A percentile compares a stretch with the other conserved stretches of the same genome.
phyloP scores from a whole-genome alignment of 2,797 vertebrate genomes.

The Helarctos malayanus region DNA sequence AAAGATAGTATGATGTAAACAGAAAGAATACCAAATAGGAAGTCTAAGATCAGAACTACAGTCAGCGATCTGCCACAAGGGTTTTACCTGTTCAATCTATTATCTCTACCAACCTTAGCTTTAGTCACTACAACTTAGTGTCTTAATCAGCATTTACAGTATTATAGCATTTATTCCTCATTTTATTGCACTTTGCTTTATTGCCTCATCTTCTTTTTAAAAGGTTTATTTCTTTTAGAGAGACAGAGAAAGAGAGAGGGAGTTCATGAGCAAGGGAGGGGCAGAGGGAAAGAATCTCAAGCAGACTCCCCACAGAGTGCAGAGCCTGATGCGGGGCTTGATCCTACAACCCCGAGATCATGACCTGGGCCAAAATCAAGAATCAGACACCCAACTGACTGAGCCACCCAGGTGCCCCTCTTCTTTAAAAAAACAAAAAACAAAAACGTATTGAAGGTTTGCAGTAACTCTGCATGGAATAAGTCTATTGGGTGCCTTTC shows the following conservation, averaged over 20 bases:
- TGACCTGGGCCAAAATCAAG: not conserved
- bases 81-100: not conserved
- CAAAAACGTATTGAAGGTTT: not conserved
- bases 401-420: not conserved
- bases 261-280: not conserved
- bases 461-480: not conserved
- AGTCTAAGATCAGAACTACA: not conserved
- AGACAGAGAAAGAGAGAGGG: not conserved
- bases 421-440: not conserved
- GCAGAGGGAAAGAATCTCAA: not conserved
- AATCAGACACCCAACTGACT: not conserved
- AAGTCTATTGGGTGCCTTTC: not conserved
- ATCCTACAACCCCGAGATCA: not conserved
- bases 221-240: not conserved
- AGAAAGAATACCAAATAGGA: conserved; percentile 43
- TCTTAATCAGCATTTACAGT: conserved; percentile 40
- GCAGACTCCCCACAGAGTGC: not conserved
- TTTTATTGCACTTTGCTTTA: not conserved
- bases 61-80: not conserved
- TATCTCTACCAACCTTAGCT: not conserved
- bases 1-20: conserved; percentile 1
- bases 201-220: not conserved
- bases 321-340: not conserved
- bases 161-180: not conserved
- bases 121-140: conserved; percentile 14